Evolutionary conservation across 2,888 invertebrate species (phyloP).

Genomic region (Sussaba pulchella): DNA sequence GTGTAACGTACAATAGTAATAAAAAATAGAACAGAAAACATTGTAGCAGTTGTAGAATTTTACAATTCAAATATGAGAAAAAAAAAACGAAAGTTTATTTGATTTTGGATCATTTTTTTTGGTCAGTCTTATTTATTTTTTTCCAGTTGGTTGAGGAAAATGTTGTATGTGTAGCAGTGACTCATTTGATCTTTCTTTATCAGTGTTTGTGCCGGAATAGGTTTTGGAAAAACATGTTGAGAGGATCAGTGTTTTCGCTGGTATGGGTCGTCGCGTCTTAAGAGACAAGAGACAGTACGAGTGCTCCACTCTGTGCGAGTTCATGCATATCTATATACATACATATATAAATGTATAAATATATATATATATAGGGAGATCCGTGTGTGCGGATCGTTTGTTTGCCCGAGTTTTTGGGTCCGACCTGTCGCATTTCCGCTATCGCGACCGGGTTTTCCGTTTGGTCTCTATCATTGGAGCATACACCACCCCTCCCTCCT

Average conservation of each 20-base stretch:
- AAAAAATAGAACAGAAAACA: not conserved
- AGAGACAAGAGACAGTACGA: constrained; percentile 30
- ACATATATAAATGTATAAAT: too few species aligned
- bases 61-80: not conserved
- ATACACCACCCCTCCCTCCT: too few species aligned
- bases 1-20: not conserved
- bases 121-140: constrained; percentile 24
- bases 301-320: constrained; percentile 7
- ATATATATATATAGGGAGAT: too few species aligned
- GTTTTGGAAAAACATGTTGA: constrained; percentile 28
- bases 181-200: constrained; percentile 34
- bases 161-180: constrained; percentile 32
- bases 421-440: constrained; percentile 73
- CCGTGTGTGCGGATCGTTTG: constrained; percentile 31
- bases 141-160: not conserved
- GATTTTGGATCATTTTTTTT: constrained; percentile 15
- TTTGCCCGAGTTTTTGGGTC: constrained; percentile 58
- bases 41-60: not conserved
- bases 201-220: not conserved
- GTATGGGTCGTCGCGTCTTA: constrained; percentile 35
- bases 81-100: constrained; percentile 13
- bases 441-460: constrained; percentile 73
- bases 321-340: not conserved
- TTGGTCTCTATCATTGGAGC: constrained; percentile 74
- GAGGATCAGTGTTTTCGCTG: constrained; percentile 51